A percentile compares a stretch with the other conserved stretches of the same genome.
These are phyloP conservation scores for Andrena minutula DNA, from an alignment of 2,888 invertebrate species.

Conservation along the genomic window DNA sequence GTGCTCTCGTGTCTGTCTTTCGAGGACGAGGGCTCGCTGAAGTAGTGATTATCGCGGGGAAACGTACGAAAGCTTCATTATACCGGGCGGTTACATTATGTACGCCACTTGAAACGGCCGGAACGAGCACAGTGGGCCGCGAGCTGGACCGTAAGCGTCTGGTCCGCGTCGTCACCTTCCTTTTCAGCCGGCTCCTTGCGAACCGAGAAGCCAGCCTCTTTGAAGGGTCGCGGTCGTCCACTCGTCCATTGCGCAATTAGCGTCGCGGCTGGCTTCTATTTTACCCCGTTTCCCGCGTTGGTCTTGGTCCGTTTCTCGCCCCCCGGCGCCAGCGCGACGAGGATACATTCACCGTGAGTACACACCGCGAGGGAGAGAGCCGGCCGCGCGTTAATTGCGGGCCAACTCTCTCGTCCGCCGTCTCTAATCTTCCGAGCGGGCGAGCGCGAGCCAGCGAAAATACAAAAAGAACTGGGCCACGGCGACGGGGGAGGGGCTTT, in stretches of 20 bases:
- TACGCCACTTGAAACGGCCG: constrained; percentile 48
- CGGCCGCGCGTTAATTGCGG: constrained; percentile 46
- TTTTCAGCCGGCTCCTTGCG: constrained; percentile 50
- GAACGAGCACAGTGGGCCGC: constrained; percentile 46
- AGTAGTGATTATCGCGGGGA: constrained; percentile 59
- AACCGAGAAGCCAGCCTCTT: constrained; percentile 27
- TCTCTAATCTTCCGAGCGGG: constrained; percentile 55
- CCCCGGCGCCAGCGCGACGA: neutral
- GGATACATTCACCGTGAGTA: constrained; percentile 31
- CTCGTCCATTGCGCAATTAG: constrained; percentile 70
- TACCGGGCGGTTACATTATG: constrained; percentile 49
- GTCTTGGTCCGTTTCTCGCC: constrained; percentile 15
- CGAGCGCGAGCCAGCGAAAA: constrained; percentile 45
- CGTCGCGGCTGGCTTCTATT: constrained; percentile 52
- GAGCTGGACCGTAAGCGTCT: constrained; percentile 41
- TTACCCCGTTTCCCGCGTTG: constrained; percentile 1
- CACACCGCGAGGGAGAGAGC: constrained; percentile 16
- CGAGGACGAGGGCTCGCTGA: constrained; percentile 5
- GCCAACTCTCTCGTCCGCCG: constrained; percentile 36
- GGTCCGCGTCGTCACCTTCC: constrained; percentile 35
- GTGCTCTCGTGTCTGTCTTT: too few relatives aligned
- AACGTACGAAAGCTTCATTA: constrained; percentile 61
- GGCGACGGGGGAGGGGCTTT: constrained; percentile 26
- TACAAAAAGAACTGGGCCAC: constrained; percentile 64
- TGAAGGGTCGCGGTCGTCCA: constrained; percentile 35